Evolutionary conservation across 2,888 invertebrate genomes (phyloP), one percentile per base, ranked within the genome.

Genomic region (Ischnus inquisitorius): DNA sequence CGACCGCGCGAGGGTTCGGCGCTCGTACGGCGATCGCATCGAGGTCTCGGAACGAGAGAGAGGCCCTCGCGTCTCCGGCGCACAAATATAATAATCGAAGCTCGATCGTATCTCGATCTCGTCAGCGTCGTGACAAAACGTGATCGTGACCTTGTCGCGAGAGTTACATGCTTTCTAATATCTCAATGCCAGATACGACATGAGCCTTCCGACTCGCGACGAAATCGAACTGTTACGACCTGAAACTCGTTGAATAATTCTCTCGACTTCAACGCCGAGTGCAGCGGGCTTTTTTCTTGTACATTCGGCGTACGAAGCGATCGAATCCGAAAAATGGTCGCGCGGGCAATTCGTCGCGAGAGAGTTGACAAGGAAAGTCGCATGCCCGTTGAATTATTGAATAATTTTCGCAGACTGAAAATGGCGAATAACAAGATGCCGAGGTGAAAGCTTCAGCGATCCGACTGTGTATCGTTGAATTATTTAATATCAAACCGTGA

Each of bases 311-410:
- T 54, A 19, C 54, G 54, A 54, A 22, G 22, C 54, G 14, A 25
- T 60, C 60, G 60, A 34, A 34, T 34, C 8, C 28, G 22, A 28
- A 60, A 60, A 28, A n/a, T n/a, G n/a, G n/a, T 60, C 22, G 19
- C 60, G 25, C 28, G 60, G 25, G 25, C 28, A 19, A 19, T 48
- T 4, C 16, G 48, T 14, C 68, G 67, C 68, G 67, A 62, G 72
- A 82, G 72, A 82, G 82, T 78, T 41, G 77, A 64, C 74, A 71
- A 46, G 71, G 83, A 79, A 83, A 79, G 65, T 75, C 46, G 82
- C 75, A 71, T 54, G 74, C 46, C 10, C 57, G 43, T 34, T 81
- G 81, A 65, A 81, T 81, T 71, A 81, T 57, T 71, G 43, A 71
- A 76, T 75, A 41, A 76, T 75, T 80, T 76, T 77, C 69, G 34